These are phyloP conservation scores for Notolabrus celidotus DNA, from an alignment of 2,797 vertebrate species.

Conservation along the genomic window DNA sequence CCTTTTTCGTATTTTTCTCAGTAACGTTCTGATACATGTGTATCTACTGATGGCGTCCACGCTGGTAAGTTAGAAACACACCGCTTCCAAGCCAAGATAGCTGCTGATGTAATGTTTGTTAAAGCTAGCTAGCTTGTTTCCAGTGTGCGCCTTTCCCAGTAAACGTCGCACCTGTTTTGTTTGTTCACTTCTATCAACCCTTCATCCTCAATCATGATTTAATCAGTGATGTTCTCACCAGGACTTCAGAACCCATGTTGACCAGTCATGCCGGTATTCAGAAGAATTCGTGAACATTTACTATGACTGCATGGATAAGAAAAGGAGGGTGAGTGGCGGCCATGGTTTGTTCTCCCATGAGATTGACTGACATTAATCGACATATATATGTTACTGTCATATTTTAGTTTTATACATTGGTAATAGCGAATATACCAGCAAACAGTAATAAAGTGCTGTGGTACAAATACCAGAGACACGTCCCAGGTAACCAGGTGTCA, in stretches of 20 bases:
- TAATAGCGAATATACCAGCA: too few species aligned
- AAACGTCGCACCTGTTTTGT: fast-evolving
- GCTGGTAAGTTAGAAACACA: constrained; percentile 68
- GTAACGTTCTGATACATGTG: fast-evolving
- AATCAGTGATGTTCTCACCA: constrained; percentile 25
- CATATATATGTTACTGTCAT: too few species aligned
- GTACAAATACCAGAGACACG: too few species aligned
- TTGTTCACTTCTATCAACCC: neutral
- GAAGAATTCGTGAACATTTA: constrained; percentile 98
- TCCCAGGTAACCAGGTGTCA: too few species aligned
- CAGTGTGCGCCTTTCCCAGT: neutral
- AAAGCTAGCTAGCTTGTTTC: neutral
- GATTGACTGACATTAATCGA: too few species aligned
- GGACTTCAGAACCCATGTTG: constrained; percentile 95
- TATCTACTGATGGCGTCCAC: constrained; percentile 71
- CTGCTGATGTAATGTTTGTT: neutral
- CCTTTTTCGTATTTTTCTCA: neutral
- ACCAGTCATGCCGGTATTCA: constrained; percentile 96
- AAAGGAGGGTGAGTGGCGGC: constrained; percentile 88
- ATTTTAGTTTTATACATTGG: too few species aligned
- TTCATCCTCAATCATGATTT: neutral
- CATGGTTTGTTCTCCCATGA: neutral
- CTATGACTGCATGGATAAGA: constrained; percentile 98
- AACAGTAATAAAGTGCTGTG: too few species aligned
- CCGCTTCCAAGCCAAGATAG: neutral